phyloP scores from a whole-genome alignment of 2,888 invertebrate genomes.

The Syrphus vitripennis region DNA sequence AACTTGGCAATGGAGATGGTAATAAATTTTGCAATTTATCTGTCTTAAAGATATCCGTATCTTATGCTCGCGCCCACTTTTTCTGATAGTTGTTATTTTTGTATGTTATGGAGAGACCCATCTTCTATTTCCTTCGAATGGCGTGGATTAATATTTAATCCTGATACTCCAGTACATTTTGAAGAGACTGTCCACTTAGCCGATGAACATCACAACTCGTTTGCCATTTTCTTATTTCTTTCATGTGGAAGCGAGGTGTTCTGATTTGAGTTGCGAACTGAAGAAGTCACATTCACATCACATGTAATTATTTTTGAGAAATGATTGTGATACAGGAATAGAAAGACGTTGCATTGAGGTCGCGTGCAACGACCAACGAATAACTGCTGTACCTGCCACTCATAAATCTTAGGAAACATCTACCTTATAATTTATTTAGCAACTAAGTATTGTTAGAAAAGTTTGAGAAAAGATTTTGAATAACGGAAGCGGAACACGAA shows the following conservation, averaged over 20 bases:
- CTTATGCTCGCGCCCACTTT: slow-evolving; percentile 5
- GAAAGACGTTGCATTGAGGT: neutral
- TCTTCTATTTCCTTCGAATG: neutral
- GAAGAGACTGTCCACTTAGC: slow-evolving; percentile 51
- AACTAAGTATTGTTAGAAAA: neutral
- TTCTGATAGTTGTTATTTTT: neutral
- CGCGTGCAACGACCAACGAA: slow-evolving; percentile 1
- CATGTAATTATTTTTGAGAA: slow-evolving; percentile 26
- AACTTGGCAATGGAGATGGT: slow-evolving; percentile 28
- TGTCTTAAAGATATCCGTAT: slow-evolving; percentile 28
- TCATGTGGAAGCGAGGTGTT: slow-evolving; percentile 12
- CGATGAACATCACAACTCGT: slow-evolving; percentile 36
- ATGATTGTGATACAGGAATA: slow-evolving; percentile 14
- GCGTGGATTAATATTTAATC: slow-evolving; percentile 40
- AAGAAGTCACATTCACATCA: slow-evolving; percentile 32
- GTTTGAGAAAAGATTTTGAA: neutral
- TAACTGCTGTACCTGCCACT: slow-evolving; percentile 1
- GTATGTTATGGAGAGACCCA: neutral
- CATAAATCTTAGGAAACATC: slow-evolving; percentile 8
- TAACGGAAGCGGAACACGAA: neutral
- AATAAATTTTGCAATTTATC: slow-evolving; percentile 53
- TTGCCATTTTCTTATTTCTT: slow-evolving; percentile 31
- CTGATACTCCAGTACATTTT: slow-evolving; percentile 7
- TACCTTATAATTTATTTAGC: neutral
- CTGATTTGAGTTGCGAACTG: slow-evolving; percentile 17